Evolutionary conservation across 2,113 vertebrate genomes (phyloP).

Genomic region (Chloropsis cyanopogon): DNA sequence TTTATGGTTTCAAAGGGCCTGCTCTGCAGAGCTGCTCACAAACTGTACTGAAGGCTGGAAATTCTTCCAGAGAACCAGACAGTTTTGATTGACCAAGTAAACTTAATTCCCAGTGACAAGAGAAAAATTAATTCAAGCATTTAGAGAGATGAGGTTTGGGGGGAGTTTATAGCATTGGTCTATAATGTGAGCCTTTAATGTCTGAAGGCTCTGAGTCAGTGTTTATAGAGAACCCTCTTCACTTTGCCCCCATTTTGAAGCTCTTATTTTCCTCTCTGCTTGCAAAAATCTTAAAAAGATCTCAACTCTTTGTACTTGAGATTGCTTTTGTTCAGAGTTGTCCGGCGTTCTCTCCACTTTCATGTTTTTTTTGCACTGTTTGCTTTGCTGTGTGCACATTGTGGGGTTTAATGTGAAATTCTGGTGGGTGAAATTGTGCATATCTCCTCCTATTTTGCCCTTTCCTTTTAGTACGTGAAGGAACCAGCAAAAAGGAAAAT

Average conservation of each 20-base stretch:
- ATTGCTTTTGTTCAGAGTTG: slow-evolving; percentile 53
- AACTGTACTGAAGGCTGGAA: not conserved
- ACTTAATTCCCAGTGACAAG: not conserved
- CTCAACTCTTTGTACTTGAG: slow-evolving; percentile 29
- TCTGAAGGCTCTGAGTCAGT: not conserved
- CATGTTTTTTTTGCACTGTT: slow-evolving; percentile 12
- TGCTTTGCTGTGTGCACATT: not conserved
- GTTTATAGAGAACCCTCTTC: slow-evolving; percentile 3
- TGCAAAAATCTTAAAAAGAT: slow-evolving; percentile 43
- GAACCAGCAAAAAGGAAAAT: slow-evolving; percentile 6
- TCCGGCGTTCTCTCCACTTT: slow-evolving; percentile 26
- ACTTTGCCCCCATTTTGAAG: slow-evolving; percentile 20
- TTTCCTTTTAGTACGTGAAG: not conserved
- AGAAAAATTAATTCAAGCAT: slow-evolving; percentile 8
- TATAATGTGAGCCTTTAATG: not conserved
- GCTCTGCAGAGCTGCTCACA: not conserved
- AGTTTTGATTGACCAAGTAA: not conserved
- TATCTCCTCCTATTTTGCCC: not conserved
- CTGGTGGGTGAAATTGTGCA: slow-evolving; percentile 9
- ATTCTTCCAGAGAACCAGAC: not conserved
- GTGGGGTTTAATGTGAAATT: not conserved
- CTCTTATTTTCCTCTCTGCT: slow-evolving; percentile 37
- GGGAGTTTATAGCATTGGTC: not conserved
- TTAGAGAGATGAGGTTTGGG: not conserved
- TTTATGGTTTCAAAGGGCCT: not conserved